phyloP scores from a whole-genome alignment of 2,888 invertebrate species.

The Dolichomitus sp. region DNA sequence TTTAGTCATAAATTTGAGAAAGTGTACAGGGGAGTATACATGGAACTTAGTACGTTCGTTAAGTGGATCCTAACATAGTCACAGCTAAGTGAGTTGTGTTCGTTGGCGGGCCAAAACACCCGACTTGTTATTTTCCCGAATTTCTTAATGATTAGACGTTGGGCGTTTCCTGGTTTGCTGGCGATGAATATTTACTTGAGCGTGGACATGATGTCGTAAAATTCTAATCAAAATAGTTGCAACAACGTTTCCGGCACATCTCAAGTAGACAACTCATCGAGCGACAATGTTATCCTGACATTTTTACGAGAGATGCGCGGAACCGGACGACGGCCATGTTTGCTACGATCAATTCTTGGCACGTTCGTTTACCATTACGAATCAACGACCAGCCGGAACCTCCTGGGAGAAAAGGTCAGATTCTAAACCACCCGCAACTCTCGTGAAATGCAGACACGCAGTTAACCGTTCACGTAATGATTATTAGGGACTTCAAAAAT shows the following conservation, averaged over 20 bases:
- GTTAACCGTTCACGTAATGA: slow-evolving; percentile 33
- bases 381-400: slow-evolving; percentile 5
- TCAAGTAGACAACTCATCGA: slow-evolving; percentile 12
- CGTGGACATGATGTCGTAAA: slow-evolving; percentile 18
- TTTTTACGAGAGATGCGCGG: slow-evolving; percentile 6
- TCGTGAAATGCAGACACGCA: background rate
- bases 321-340: background rate
- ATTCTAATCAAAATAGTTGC: slow-evolving; percentile 12
- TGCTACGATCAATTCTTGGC: slow-evolving; percentile 39
- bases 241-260: slow-evolving; percentile 7
- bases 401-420: slow-evolving; percentile 42
- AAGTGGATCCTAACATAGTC: slow-evolving; percentile 18
- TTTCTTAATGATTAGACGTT: background rate
- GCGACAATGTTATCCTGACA: slow-evolving; percentile 26
- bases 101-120: background rate
- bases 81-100: slow-evolving; percentile 19
- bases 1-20: slow-evolving; percentile 4
- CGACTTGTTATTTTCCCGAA: background rate
- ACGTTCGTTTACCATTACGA: slow-evolving; percentile 23
- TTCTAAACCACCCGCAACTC: slow-evolving; percentile 28
- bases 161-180: slow-evolving; percentile 1
- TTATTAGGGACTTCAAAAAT: slow-evolving; percentile 42
- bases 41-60: slow-evolving; percentile 2
- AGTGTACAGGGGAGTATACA: background rate
- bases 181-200: background rate